Evolutionary conservation across 2,888 invertebrate species (phyloP).

Genomic region (Stenodema calcarata): DNA sequence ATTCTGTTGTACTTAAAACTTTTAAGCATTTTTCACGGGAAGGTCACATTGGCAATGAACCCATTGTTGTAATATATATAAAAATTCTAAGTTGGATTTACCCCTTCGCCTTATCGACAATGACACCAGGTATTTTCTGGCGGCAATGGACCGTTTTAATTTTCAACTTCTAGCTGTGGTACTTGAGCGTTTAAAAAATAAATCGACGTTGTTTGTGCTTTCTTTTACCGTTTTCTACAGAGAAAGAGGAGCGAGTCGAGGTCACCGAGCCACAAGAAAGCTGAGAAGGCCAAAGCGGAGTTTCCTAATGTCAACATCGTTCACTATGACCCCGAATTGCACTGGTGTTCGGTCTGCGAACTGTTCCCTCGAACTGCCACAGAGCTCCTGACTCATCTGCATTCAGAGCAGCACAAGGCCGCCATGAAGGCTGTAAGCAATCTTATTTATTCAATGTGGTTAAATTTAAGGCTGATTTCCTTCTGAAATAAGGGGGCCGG

Average conservation of each 20-base stretch:
- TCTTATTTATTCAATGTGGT: too few relatives aligned
- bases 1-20: background rate
- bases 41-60: background rate
- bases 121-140: background rate
- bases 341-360: conserved; percentile 88
- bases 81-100: background rate
- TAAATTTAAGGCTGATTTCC: too few relatives aligned
- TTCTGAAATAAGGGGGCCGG: too few relatives aligned
- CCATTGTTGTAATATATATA: background rate
- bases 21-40: background rate
- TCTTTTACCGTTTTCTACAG: background rate
- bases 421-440: background rate
- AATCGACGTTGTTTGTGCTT: background rate
- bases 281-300: background rate
- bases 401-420: conserved; percentile 76
- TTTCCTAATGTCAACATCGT: conserved; percentile 69
- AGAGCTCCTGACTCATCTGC: conserved; percentile 83
- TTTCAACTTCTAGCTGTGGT: background rate
- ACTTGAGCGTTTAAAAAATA: background rate
- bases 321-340: conserved; percentile 88
- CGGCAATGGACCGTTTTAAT: background rate
- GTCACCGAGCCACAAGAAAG: background rate
- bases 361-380: conserved; percentile 87
- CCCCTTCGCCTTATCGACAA: background rate
- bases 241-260: conserved; percentile 19